Evolutionary conservation across 2,888 invertebrate genomes (phyloP).

Genomic region (Cryptophagus acutangulus): DNA sequence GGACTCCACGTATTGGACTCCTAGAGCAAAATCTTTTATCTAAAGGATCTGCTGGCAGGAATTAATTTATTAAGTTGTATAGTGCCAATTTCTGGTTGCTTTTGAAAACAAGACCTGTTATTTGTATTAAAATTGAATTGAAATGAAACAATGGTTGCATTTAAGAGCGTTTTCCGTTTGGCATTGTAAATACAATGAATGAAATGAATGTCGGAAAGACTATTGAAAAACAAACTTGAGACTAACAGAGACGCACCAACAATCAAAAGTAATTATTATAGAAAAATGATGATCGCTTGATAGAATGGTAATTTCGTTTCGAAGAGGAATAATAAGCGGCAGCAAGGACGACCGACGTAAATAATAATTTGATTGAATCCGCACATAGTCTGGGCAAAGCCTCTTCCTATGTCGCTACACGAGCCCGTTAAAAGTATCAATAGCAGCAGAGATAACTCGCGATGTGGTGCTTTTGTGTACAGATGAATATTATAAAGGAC

Average conservation of each 20-base stretch:
- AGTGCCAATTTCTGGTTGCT: too few relatives aligned
- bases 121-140: background rate
- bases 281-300: background rate
- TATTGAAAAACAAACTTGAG: background rate
- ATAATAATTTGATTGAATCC: constrained; percentile 22
- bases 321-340: too few relatives aligned
- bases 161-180: background rate
- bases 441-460: constrained; percentile 46
- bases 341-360: constrained; percentile 1
- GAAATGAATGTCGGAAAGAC: background rate
- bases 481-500: constrained; percentile 50
- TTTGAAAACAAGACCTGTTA: too few relatives aligned
- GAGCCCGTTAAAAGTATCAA: constrained; percentile 44
- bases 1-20: too few relatives aligned
- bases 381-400: constrained; percentile 17
- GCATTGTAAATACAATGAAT: background rate
- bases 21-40: too few relatives aligned
- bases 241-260: too few relatives aligned
- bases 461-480: constrained; percentile 47
- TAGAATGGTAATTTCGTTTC: background rate
- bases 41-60: too few relatives aligned
- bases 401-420: constrained; percentile 7
- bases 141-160: background rate
- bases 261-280: background rate
- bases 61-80: too few relatives aligned